Evolutionary conservation across 1,140 invertebrate genomes (phyloP), one percentile per base, ranked within the genome.

Genomic region (Teleopsis dalmanni): DNA sequence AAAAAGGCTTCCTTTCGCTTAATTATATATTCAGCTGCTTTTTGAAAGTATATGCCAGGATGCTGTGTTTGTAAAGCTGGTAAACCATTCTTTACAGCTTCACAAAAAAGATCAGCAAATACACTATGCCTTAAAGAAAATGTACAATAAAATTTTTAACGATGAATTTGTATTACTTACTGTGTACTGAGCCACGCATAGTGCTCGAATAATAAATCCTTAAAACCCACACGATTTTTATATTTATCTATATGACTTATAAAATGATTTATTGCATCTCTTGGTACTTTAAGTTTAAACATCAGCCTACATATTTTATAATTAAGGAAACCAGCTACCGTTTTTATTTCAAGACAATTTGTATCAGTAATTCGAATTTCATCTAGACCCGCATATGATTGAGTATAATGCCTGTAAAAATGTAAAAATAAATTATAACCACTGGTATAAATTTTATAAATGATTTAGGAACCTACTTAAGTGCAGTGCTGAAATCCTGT

Each of bases 131-230:
- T 75, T 54, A 13, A 66, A 59, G 31, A 21, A 25, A 4, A 1
- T 23, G 22, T 36, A 40, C 16, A 40, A 31, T 11, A 7, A 34
- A 29, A 33, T 8, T 10, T 23, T 16, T 4, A 36, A 43, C 29
- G 26, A 31, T 13, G 9, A 29, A 29, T 11, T 22, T 4, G 11
- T 44, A 5, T 2, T 16, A 73, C 77, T 77, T 76, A 96, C 79
- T 98, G 95, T 76, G 87, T 88, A n/a, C 91, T 86, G 67, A 98
- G 81, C 94, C 95, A 98, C 4, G 91, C 91, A 76, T 90, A 82
- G 72, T 98, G 93, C 70, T 98, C 95, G 78, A 98, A 95, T 4
- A 85, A 76, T 23, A 98, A 73, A 52, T 96, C 89, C 48, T 80
- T 79, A 49, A 82, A 80, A 16, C 91, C 87, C 52, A 82, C 78